Conservation (phyloP, 2,888 invertebrate species). For the Folsomia candida region DNA sequence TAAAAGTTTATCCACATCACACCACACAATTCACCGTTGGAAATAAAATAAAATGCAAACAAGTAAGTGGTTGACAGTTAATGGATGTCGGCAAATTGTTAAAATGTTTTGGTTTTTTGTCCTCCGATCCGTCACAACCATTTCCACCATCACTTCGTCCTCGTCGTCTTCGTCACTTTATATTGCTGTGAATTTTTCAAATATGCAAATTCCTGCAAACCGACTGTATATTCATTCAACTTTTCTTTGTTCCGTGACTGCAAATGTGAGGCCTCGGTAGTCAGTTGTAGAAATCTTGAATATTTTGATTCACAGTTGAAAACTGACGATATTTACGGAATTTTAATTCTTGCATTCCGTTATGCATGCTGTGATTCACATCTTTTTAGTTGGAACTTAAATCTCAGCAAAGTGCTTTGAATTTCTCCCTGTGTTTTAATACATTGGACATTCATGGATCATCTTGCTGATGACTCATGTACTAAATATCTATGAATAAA, state of each 20-base stretch:
- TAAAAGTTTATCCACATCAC: too few relatives aligned
- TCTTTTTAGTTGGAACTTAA: too few relatives aligned
- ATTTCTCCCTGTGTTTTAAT: too few relatives aligned
- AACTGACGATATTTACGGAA: conserved; percentile 4
- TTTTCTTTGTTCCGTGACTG: not conserved
- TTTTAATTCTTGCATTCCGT: conserved; percentile 14
- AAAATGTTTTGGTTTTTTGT: conserved; percentile 10
- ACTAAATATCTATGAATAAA: too few relatives aligned
- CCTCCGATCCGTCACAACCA: not conserved
- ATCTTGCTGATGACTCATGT: too few relatives aligned
- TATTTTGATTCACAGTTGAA: not conserved
- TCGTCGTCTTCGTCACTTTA: too few relatives aligned
- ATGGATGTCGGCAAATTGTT: conserved; percentile 5
- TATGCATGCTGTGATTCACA: conserved; percentile 9
- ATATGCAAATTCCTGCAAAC: too few relatives aligned
- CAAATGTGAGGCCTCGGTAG: not conserved
- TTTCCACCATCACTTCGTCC: too few relatives aligned
- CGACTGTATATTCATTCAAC: too few relatives aligned
- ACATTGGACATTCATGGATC: not conserved
- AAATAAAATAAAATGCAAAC: conserved; percentile 9
- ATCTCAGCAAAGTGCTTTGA: too few relatives aligned
- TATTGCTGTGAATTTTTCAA: too few relatives aligned
- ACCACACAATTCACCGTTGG: too few relatives aligned
- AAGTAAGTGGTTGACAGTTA: conserved; percentile 14
- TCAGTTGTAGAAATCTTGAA: not conserved